A percentile compares a stretch with the other conserved stretches of the same genome.
phyloP scores from a whole-genome alignment of 2,113 vertebrate genomes.

The Potamarius usumacintae region DNA sequence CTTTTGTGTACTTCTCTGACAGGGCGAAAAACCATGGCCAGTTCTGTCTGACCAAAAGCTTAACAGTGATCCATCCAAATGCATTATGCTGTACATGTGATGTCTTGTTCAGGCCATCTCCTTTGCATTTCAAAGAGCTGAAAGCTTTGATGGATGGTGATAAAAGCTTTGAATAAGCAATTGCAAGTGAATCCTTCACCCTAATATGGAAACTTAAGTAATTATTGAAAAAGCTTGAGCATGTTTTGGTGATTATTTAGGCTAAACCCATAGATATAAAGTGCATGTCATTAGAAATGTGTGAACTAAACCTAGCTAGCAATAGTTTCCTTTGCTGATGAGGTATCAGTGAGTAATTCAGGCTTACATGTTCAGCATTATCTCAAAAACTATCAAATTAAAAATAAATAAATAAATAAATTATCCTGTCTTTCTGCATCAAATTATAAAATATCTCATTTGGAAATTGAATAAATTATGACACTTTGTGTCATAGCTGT shows the following conservation, averaged over 20 bases:
- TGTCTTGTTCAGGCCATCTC: slow-evolving; percentile 17
- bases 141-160: neutral
- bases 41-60: neutral
- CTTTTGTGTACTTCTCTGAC: neutral
- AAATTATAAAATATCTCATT: neutral
- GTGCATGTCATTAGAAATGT: slow-evolving; percentile 1
- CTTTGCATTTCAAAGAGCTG: slow-evolving; percentile 34
- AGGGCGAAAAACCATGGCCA: neutral
- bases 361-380: neutral
- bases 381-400: neutral
- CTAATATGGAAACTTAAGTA: neutral
- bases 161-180: neutral
- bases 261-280: neutral
- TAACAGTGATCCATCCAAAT: neutral
- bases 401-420: neutral
- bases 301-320: neutral
- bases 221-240: neutral
- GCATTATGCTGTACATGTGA: neutral
- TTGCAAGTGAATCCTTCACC: neutral
- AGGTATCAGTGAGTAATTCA: neutral
- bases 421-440: neutral
- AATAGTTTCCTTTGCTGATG: neutral
- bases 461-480: neutral
- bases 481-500: neutral
- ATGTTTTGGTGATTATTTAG: neutral